phyloP scores from a whole-genome alignment of 37 sponge, comb jelly and placozoan genomes.

The Mnemiopsis leidyi region DNA sequence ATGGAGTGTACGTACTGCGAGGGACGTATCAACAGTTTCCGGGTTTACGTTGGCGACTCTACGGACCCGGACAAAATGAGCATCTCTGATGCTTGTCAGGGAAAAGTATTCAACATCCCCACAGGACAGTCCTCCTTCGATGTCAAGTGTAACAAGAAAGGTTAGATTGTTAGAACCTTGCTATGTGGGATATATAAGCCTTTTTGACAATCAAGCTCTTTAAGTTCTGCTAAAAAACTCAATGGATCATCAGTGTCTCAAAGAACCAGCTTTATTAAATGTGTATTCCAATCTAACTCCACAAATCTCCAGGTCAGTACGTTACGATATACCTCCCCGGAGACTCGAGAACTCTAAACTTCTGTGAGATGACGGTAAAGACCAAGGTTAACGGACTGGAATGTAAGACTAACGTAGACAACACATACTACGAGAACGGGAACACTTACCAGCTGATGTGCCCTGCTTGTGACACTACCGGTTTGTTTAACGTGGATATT shows the following conservation, averaged over 20 bases:
- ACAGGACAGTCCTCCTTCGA: neutral
- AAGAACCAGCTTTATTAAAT: too few species aligned
- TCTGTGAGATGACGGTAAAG: conserved; percentile 57
- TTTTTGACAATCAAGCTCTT: too few species aligned
- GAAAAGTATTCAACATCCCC: conserved; percentile 23
- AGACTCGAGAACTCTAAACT: neutral
- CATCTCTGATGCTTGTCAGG: neutral
- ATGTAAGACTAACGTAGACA: conserved; percentile 35
- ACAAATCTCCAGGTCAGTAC: conserved; percentile 15
- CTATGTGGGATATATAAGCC: too few species aligned
- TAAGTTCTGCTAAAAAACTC: too few species aligned
- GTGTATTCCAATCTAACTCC: neutral
- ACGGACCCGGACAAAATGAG: neutral
- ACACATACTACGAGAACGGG: conserved; percentile 44
- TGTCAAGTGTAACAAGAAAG: conserved; percentile 35
- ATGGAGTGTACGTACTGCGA: conserved; percentile 10
- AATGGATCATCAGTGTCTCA: too few species aligned
- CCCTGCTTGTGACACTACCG: conserved; percentile 18
- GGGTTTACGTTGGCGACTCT: neutral
- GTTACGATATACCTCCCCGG: conserved; percentile 35
- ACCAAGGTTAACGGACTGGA: conserved; percentile 50
- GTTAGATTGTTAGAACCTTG: neutral
- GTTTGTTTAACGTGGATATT: neutral
- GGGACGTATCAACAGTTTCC: conserved; percentile 18
- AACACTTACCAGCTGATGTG: conserved; percentile 58